phyloP scores from a whole-genome alignment of 2,113 vertebrate species.

The Heterotis niloticus region DNA sequence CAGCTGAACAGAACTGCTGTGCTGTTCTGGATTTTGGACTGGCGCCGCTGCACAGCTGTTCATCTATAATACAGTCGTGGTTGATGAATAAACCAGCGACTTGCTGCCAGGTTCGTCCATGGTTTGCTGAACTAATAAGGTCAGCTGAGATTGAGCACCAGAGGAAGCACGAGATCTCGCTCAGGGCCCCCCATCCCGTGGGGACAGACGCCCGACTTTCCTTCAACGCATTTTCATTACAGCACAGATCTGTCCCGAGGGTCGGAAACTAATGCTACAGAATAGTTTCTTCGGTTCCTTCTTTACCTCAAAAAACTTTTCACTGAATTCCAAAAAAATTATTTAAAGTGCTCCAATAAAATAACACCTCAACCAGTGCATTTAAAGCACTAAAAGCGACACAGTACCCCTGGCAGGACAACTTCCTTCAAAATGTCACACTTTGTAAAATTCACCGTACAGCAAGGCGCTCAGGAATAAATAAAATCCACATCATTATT shows the following conservation, averaged over 20 bases:
- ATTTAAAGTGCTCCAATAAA: no score
- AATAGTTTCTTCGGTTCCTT: no score
- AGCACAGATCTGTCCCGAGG: neutral
- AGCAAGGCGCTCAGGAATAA: no score
- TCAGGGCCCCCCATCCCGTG: no score
- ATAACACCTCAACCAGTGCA: no score
- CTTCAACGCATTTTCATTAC: neutral
- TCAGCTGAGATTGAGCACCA: neutral
- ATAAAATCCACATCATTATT: no score
- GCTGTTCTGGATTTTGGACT: neutral
- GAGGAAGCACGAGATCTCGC: neutral
- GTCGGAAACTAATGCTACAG: neutral
- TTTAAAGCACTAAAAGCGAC: no score
- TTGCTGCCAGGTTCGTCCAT: neutral
- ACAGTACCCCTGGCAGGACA: no score
- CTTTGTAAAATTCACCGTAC: no score
- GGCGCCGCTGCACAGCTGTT: neutral
- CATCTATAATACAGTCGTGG: constrained; percentile 17
- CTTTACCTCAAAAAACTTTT: no score
- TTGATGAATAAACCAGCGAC: constrained; percentile 13
- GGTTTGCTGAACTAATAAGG: constrained; percentile 5
- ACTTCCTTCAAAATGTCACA: no score
- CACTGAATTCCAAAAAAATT: no score
- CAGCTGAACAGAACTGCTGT: neutral
- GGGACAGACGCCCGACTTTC: neutral